These are phyloP conservation scores for silkworm (Bombyx mori) DNA, from an alignment of 1,140 invertebrate genomes.

Conservation along the genomic window ASM3026992v2 NC_085128.1:13797001-13797500, in stretches of 20 bases:
- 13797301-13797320: constrained; percentile 17
- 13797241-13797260: neutral
- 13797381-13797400: constrained; percentile 42
- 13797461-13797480: constrained; percentile 61
- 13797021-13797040: no score
- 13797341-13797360: constrained; percentile 10
- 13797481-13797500: constrained; percentile 46
- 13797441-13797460: constrained; percentile 62
- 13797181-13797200: neutral
- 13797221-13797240: no score
- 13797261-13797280: neutral
- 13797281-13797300: no score
- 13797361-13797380: constrained; percentile 30
- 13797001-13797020: no score
- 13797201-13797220: no score
- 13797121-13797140: no score
- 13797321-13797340: constrained; percentile 9
- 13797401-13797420: constrained; percentile 45
- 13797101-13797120: no score
- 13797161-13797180: constrained; percentile 16
- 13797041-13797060: no score
- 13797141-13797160: neutral
- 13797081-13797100: no score
- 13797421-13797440: constrained; percentile 50
- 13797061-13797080: no score